Percentiles rank a stretch among this genome's conserved stretches.
These are phyloP conservation scores for Rynchops niger DNA, from an alignment of 2,113 vertebrate genomes.

Conservation along the genomic window DNA sequence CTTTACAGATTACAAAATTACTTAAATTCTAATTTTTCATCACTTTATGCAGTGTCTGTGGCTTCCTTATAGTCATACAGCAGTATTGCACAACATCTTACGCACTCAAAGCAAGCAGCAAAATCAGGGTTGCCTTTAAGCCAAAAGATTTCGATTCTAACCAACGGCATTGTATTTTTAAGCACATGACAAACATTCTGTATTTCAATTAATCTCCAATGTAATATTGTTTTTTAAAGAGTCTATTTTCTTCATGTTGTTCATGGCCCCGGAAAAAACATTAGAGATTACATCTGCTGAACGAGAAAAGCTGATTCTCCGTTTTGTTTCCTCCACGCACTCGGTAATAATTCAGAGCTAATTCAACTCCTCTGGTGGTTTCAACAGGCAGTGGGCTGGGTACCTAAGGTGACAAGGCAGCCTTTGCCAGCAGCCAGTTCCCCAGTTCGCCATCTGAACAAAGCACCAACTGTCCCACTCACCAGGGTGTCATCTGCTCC, in stretches of 20 bases:
- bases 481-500: neutral
- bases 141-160: neutral
- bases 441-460: neutral
- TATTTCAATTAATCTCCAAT: neutral
- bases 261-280: rapidly evolving
- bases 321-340: neutral
- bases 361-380: neutral
- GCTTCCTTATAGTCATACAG: neutral
- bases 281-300: neutral
- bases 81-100: neutral
- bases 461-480: neutral
- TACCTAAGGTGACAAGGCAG: neutral
- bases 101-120: neutral
- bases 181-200: neutral
- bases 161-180: neutral
- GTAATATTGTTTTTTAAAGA: neutral
- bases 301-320: neutral
- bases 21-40: neutral
- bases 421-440: neutral
- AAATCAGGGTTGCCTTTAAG: neutral
- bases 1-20: neutral
- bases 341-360: neutral
- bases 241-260: neutral
- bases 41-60: neutral
- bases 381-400: neutral